These are phyloP conservation scores for Drosophila stalkeri DNA, from an alignment of 2,888 invertebrate species.

Conservation along the genomic window DNA sequence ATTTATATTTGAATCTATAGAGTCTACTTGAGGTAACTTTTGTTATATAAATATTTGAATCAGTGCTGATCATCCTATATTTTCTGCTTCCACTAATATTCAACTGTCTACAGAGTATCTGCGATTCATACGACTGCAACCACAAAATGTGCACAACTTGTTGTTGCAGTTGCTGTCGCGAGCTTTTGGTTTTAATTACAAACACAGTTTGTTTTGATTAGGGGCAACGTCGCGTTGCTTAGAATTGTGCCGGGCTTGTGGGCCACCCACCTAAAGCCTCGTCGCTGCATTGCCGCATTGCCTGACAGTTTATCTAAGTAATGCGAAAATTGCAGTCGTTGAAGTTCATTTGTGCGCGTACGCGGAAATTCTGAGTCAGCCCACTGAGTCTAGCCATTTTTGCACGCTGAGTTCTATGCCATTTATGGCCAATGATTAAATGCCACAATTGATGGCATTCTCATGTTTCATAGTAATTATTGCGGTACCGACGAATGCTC, in stretches of 20 bases:
- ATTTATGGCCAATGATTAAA: constrained; percentile 60
- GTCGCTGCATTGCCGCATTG: constrained; percentile 26
- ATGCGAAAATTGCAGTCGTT: constrained; percentile 57
- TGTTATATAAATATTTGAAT: no score
- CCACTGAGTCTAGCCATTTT: constrained; percentile 15
- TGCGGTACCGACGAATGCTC: constrained; percentile 26
- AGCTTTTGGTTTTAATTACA: constrained; percentile 66
- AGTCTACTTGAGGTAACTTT: no score
- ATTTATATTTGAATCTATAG: no score
- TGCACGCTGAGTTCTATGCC: constrained; percentile 30
- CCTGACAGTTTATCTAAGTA: constrained; percentile 49
- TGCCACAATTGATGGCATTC: constrained; percentile 63
- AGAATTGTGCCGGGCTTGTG: constrained; percentile 38
- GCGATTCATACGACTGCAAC: no score
- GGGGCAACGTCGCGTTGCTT: constrained; percentile 41
- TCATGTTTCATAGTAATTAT: constrained; percentile 50
- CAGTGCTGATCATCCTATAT: not conserved
- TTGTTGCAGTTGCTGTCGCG: constrained; percentile 12
- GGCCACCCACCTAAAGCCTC: constrained; percentile 55
- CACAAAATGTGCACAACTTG: constrained; percentile 1
- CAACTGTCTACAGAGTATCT: not conserved
- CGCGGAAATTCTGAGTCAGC: constrained; percentile 57
- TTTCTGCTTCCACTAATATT: no score
- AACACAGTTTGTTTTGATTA: constrained; percentile 71
- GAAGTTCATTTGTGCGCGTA: constrained; percentile 56